These are phyloP conservation scores for Anabacerthia variegaticeps DNA, from an alignment of 2,797 vertebrate genomes.

Conservation along the genomic window DNA sequence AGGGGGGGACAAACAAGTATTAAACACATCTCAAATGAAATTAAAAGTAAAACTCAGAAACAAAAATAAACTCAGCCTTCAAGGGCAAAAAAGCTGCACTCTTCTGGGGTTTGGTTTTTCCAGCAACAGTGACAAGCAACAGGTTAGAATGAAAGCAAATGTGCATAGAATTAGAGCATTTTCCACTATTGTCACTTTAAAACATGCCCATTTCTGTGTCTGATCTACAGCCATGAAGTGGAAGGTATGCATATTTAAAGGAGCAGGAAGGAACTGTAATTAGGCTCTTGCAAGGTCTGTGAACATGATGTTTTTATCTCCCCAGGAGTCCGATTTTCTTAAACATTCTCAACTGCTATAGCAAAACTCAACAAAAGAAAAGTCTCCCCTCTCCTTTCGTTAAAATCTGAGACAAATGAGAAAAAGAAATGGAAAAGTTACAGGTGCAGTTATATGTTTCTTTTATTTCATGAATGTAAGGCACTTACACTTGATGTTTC, in stretches of 20 bases:
- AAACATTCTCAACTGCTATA: neutral
- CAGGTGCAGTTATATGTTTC: neutral
- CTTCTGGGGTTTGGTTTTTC: neutral
- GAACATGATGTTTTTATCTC: conserved; percentile 38
- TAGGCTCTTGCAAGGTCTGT: conserved; percentile 26
- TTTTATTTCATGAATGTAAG: neutral
- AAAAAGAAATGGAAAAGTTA: neutral
- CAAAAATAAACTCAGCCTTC: neutral
- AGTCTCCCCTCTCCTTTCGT: neutral
- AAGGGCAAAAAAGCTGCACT: neutral
- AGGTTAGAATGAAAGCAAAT: neutral
- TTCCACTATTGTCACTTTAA: neutral
- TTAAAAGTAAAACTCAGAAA: neutral
- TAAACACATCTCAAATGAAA: neutral
- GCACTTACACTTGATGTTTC: neutral
- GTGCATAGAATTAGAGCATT: neutral
- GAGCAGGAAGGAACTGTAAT: conserved; percentile 43
- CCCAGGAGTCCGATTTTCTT: conserved; percentile 8
- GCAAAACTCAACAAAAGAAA: conserved; percentile 33
- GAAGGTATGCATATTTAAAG: neutral
- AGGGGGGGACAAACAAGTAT: neutral
- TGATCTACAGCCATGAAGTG: neutral
- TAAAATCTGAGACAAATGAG: neutral
- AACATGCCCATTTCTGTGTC: neutral
- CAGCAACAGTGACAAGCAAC: neutral